A percentile compares a stretch with the other conserved stretches of the same genome.
Evolutionary conservation across 2,113 vertebrate species (phyloP).

Genomic region (Heterotilapia buettikoferi): DNA sequence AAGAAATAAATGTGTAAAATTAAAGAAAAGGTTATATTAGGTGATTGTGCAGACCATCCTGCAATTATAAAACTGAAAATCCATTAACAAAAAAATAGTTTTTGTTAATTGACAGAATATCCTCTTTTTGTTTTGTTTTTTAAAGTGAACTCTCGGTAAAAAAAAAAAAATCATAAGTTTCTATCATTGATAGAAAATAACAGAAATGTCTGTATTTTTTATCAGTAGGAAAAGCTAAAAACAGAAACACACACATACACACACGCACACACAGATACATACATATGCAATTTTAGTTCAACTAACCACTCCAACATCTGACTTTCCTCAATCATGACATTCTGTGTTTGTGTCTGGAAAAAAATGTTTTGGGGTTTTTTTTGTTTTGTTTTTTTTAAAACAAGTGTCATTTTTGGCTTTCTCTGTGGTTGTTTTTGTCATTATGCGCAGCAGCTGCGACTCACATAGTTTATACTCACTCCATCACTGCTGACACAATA

Average conservation of each 20-base stretch:
- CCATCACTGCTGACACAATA: neutral
- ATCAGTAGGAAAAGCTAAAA: neutral
- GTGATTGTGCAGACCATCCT: neutral
- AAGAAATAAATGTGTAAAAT: neutral
- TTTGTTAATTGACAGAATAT: neutral
- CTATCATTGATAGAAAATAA: neutral
- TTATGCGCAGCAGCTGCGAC: neutral
- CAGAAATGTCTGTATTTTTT: neutral
- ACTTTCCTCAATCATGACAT: neutral
- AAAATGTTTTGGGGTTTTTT: rapidly evolving
- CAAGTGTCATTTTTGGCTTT: neutral
- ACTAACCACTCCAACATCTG: neutral
- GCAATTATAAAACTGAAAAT: neutral
- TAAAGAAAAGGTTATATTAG: neutral
- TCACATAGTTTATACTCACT: neutral
- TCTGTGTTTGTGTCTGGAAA: neutral
- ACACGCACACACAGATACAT: neutral
- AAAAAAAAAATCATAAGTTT: neutral
- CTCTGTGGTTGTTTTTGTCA: neutral
- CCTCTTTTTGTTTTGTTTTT: neutral
- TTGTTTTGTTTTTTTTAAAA: neutral
- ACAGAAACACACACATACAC: neutral
- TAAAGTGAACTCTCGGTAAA: rapidly evolving
- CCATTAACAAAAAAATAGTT: neutral
- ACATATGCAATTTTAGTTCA: neutral